These are phyloP conservation scores for Donacobius atricapilla DNA, from an alignment of 2,113 vertebrate genomes.

Conservation along the genomic window DNA sequence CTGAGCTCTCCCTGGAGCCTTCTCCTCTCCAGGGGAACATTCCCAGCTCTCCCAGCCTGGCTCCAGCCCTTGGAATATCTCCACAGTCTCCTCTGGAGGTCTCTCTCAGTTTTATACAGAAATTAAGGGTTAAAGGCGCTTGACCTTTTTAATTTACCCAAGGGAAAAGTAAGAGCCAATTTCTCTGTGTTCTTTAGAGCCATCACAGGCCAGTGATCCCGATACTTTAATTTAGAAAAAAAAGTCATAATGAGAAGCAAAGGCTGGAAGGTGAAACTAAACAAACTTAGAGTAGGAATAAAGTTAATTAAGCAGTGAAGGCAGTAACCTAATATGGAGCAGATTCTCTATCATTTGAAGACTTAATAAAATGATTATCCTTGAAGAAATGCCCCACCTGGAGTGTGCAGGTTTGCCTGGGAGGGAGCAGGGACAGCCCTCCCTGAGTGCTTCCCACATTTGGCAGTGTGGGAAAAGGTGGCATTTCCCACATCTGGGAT, in stretches of 20 bases:
- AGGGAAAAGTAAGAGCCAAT: background rate
- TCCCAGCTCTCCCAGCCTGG: background rate
- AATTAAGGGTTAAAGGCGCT: background rate
- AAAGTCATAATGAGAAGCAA: background rate
- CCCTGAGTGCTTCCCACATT: background rate
- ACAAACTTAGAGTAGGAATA: background rate
- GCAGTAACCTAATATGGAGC: background rate
- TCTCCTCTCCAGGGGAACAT: background rate
- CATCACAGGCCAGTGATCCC: background rate
- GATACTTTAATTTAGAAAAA: background rate
- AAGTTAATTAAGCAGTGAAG: conserved; percentile 27
- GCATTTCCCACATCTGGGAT: background rate
- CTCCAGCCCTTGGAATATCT: background rate
- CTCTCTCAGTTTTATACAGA: background rate
- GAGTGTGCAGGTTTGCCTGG: background rate
- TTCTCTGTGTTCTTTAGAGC: background rate
- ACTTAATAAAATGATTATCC: background rate
- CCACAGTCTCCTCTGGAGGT: background rate
- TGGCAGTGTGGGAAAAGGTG: background rate
- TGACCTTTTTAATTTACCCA: background rate
- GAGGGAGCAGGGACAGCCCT: background rate
- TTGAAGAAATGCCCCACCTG: background rate
- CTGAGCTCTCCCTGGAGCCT: background rate
- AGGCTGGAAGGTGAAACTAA: conserved; percentile 25
- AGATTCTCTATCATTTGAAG: background rate